Percentiles rank a stretch among this genome's conserved stretches.
These are phyloP conservation scores for Gambelia wislizenii DNA, from an alignment of 2,797 vertebrate species.

Conservation along the genomic window DNA sequence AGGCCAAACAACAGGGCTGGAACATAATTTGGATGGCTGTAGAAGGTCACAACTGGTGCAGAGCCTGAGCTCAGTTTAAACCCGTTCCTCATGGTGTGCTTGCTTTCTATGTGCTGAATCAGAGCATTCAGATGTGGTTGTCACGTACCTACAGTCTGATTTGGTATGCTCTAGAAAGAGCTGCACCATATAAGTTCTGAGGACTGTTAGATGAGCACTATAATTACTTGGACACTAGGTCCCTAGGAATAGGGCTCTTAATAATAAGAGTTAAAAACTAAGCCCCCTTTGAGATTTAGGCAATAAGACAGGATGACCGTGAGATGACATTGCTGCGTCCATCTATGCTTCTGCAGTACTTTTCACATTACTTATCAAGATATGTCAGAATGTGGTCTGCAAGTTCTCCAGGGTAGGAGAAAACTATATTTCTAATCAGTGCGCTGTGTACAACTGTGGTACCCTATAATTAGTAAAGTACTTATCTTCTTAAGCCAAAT, in stretches of 20 bases:
- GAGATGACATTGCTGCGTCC: not conserved
- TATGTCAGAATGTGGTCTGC: not conserved
- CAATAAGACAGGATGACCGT: constrained; percentile 22
- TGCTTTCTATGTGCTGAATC: constrained; percentile 1
- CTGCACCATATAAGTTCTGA: not conserved
- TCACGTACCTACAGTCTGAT: not conserved
- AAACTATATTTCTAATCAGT: constrained; percentile 31
- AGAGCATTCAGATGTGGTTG: not conserved
- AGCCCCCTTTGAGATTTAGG: not conserved
- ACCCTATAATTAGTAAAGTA: constrained; percentile 19
- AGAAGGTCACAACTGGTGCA: not conserved
- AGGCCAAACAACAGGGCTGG: not conserved
- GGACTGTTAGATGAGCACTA: not conserved
- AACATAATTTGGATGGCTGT: not conserved
- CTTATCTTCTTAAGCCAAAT: constrained; percentile 30
- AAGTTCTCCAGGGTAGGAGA: constrained; percentile 19
- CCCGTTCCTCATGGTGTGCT: not conserved
- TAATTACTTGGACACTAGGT: not conserved
- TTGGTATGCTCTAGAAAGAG: not conserved
- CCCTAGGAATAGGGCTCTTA: not conserved
- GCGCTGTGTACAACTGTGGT: not conserved
- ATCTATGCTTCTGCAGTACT: not conserved
- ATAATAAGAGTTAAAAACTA: not conserved
- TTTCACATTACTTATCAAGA: not conserved
- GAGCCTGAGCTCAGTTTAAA: not conserved